phyloP scores from a whole-genome alignment of 2,888 invertebrate genomes.

The Oscheius sp. region DNA sequence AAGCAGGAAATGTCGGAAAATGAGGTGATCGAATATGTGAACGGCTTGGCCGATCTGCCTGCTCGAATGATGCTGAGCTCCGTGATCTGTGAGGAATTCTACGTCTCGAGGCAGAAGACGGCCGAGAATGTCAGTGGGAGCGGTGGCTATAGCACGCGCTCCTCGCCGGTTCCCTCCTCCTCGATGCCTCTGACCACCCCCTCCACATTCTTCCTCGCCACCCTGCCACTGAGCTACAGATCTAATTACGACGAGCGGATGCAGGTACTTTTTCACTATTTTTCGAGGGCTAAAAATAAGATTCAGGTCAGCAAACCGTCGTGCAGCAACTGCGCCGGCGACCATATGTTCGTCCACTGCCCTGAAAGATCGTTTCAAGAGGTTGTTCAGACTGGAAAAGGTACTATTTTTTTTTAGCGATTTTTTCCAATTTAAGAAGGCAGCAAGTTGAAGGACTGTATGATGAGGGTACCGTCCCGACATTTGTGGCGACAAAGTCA shows the following conservation, averaged over 20 bases:
- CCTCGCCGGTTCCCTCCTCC: not conserved
- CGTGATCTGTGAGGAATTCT: conserved; percentile 54
- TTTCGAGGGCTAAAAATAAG: not conserved
- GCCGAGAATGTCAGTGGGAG: conserved; percentile 26
- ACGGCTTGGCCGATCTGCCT: conserved; percentile 57
- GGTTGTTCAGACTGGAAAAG: conserved; percentile 8
- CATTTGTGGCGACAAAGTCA: no score
- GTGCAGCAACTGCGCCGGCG: conserved; percentile 51
- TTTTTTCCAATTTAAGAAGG: not conserved
- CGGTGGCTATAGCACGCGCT: not conserved
- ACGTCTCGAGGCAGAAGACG: conserved; percentile 38
- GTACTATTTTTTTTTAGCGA: not conserved
- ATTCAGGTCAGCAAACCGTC: conserved; percentile 37
- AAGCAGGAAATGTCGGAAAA: conserved; percentile 36
- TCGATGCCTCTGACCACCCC: conserved; percentile 17
- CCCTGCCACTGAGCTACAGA: conserved; percentile 22
- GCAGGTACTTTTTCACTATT: not conserved
- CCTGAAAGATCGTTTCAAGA: conserved; percentile 35
- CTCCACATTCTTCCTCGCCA: conserved; percentile 8
- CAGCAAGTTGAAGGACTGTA: no score
- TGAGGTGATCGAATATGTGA: conserved; percentile 52
- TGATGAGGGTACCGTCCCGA: no score
- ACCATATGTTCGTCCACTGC: conserved; percentile 43
- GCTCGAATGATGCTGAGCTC: conserved; percentile 56
- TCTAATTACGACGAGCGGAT: not conserved